phyloP scores from a whole-genome alignment of 2,797 vertebrate genomes.

The Poecilia velifera region DNA sequence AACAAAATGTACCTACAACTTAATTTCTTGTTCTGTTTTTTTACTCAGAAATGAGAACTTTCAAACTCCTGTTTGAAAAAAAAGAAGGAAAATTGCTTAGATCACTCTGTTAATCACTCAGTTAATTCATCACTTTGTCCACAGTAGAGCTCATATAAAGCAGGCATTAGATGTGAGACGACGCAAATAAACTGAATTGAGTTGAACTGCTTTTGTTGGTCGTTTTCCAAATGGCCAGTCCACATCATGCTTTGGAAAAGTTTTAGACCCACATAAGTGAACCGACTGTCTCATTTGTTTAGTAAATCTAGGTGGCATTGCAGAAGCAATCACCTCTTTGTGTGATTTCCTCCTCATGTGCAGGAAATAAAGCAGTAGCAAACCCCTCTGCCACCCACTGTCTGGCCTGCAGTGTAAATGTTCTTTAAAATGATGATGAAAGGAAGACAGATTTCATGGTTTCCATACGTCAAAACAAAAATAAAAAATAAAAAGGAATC shows the following conservation, averaged over 20 bases:
- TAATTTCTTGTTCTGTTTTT: not conserved
- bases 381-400: not conserved
- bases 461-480: slow-evolving; percentile 58
- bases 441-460: slow-evolving; percentile 40
- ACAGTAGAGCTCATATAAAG: not conserved
- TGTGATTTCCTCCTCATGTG: slow-evolving; percentile 30
- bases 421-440: slow-evolving; percentile 43
- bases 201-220: slow-evolving; percentile 6
- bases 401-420: slow-evolving; percentile 53
- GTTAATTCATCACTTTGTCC: not conserved
- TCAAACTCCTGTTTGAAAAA: not conserved
- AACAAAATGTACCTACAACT: not conserved
- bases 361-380: slow-evolving; percentile 2
- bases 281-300: slow-evolving; percentile 1
- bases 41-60: not conserved
- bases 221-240: slow-evolving; percentile 14
- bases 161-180: not conserved
- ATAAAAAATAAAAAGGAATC: slow-evolving; percentile 36
- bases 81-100: not conserved
- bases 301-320: slow-evolving; percentile 4
- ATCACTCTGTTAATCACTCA: not conserved
- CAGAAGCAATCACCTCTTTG: not conserved
- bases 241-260: slow-evolving; percentile 11
- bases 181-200: not conserved
- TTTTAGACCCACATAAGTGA: slow-evolving; percentile 22